Evolutionary conservation across 2,888 invertebrate species (phyloP).

Genomic region (Gastracanthus pulcherrimus): DNA sequence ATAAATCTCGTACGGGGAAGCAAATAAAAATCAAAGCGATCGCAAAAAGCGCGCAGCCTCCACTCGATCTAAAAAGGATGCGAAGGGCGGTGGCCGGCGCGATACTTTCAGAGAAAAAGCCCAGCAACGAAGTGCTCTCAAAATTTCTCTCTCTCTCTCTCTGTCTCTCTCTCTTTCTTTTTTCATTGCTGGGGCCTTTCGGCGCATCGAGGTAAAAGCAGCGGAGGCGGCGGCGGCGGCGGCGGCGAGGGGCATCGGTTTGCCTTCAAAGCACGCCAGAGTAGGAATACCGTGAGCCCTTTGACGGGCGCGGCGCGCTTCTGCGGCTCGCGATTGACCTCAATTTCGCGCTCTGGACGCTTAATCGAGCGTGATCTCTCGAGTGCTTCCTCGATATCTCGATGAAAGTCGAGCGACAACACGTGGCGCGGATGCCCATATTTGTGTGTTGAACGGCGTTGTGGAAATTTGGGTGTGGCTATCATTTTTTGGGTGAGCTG

Average conservation of each 20-base stretch:
- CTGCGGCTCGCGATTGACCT: slow-evolving; percentile 25
- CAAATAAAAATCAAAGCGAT: slow-evolving; percentile 12
- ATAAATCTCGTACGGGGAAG: too few relatives aligned
- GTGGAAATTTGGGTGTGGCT: background rate
- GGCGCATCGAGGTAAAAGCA: background rate
- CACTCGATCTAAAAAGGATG: background rate
- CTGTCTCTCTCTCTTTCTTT: background rate
- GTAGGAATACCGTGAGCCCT: background rate
- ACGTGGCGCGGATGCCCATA: background rate
- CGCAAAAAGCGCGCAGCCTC: background rate
- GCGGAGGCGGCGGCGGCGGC: background rate
- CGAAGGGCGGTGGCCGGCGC: background rate
- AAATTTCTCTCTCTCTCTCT: background rate
- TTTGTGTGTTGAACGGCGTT: background rate
- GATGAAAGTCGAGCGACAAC: background rate
- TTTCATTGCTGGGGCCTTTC: background rate
- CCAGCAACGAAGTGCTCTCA: background rate
- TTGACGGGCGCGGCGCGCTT: background rate
- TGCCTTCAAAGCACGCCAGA: slow-evolving; percentile 8
- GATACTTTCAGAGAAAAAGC: background rate
- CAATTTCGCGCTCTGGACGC: background rate
- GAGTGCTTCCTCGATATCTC: background rate
- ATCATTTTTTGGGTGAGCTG: too few relatives aligned
- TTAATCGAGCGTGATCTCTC: slow-evolving; percentile 38
- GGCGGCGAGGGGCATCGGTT: background rate